Evolutionary conservation across 1,140 invertebrate genomes (phyloP).

Genomic region (Brachionus sp.): DNA sequence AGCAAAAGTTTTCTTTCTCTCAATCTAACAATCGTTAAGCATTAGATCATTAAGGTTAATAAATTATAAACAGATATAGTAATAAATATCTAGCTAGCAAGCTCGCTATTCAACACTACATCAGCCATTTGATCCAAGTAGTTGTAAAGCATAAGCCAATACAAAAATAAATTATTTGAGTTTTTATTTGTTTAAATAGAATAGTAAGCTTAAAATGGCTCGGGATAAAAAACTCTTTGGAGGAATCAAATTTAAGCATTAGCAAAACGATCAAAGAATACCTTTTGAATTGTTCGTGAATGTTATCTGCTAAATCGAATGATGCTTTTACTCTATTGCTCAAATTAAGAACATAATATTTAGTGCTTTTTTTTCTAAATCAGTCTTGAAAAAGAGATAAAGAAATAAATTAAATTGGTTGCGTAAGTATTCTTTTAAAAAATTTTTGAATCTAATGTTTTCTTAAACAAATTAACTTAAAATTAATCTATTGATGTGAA

Average conservation of each 20-base stretch:
- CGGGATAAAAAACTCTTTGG: neutral
- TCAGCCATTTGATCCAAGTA: constrained; percentile 7
- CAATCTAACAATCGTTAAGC: neutral
- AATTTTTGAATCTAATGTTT: neutral
- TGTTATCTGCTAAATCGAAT: neutral
- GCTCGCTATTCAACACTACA: neutral
- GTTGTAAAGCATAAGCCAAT: neutral
- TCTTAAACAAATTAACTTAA: constrained; percentile 1
- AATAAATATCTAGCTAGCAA: constrained; percentile 14
- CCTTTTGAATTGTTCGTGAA: neutral
- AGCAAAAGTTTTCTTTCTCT: neutral
- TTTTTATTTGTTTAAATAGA: neutral
- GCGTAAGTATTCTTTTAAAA: neutral
- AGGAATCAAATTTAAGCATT: neutral
- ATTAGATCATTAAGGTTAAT: constrained; percentile 6
- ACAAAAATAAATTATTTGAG: constrained; percentile 4
- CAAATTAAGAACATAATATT: neutral
- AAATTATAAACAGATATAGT: constrained; percentile 36
- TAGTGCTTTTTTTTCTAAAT: neutral
- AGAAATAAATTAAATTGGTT: constrained; percentile 11
- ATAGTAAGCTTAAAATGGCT: neutral
- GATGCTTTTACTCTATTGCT: neutral
- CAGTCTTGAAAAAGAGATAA: constrained; percentile 1
- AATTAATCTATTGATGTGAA: constrained; percentile 5
- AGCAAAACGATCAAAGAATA: constrained; percentile 5